Conservation (phyloP, 1,140 invertebrate species). For the Atta colombica region DNA sequence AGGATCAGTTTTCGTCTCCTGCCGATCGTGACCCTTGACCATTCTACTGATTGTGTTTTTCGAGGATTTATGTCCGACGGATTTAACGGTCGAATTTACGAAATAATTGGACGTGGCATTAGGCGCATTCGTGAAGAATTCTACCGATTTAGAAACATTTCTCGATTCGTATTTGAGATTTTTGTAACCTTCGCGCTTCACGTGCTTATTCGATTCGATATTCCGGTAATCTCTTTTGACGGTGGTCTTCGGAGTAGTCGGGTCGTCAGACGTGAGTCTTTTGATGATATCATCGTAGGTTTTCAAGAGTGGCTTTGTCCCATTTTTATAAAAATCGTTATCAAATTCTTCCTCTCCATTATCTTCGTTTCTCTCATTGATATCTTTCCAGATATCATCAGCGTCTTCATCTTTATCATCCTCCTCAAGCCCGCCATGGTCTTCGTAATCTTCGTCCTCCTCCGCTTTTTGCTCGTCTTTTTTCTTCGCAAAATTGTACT, state of each 20-base stretch:
- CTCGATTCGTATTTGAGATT: conserved; percentile 72
- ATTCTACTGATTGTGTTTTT: conserved; percentile 12
- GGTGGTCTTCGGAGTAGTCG: conserved; percentile 72
- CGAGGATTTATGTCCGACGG: conserved; percentile 41
- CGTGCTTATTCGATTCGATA: conserved; percentile 76
- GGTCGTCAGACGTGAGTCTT: conserved; percentile 79
- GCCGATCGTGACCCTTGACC: conserved; percentile 19
- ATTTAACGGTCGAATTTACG: conserved; percentile 7
- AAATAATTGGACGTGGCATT: background rate
- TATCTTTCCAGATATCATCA: conserved; percentile 75
- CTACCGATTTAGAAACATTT: conserved; percentile 56
- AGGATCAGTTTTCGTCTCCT: conserved; percentile 28
- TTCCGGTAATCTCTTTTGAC: conserved; percentile 79
- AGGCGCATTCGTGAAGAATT: background rate
- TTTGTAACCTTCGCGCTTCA: conserved; percentile 77
- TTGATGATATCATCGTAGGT: conserved; percentile 84
- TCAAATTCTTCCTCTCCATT: conserved; percentile 73
- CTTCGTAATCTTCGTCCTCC: conserved; percentile 67
- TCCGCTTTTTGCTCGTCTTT: conserved; percentile 15
- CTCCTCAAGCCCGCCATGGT: conserved; percentile 63
- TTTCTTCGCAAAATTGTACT: background rate
- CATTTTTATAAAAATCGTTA: conserved; percentile 67
- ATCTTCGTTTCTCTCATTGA: conserved; percentile 70
- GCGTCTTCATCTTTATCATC: conserved; percentile 72
- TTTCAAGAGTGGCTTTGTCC: conserved; percentile 75